Evolutionary conservation across 2,113 vertebrate species (phyloP), one percentile per base, ranked within the genome.

Genomic region (Tauraco erythrolophus): DNA sequence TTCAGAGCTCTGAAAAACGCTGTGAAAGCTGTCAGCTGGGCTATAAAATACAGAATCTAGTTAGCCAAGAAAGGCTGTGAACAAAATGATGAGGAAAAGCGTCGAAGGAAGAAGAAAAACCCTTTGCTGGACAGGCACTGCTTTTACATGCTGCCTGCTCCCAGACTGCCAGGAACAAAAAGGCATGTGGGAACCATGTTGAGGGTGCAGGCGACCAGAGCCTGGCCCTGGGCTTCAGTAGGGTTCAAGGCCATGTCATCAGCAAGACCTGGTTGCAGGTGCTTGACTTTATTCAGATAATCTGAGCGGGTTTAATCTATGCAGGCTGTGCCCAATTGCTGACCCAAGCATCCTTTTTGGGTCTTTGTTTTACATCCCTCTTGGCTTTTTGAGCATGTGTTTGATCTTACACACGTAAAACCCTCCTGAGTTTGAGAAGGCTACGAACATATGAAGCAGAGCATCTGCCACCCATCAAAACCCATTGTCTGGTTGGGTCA

Each of bases 21-120:
- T 92, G 54, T 54, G 83, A 80, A 92, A 93, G 41, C 79, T 85
- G 68, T 65, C 74, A 41, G 62, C 74, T 74, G 79, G 66, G 66
- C 75, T 77, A 28, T 3, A 85, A 81, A 58, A 39, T 19, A 50
- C 79, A 95, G 79, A 54, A 80, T 39, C 24, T 48, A 53, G 50
- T 50, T 81, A 90, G 58, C 30, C 79, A 62, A 65, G 72, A 62
- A 74, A 61, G 58, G 56, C 5, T 45, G 70, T 35, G 84, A 76
- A 70, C 69, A 90, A 90, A 94, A 45, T 0, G 1, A n/a, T 1
- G n/a, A 41, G 17, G 50, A 53, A 76, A 86, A 84, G 39, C 0
- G 0, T 37, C n/a, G 37, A n/a, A 78, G 65, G 62, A 88, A 54
- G 58, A 68, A 37, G 65, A 87, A 95, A 83, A 43, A 41, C 11